Base-by-base conservation (phyloP, 2,888 invertebrate genomes). In the Diarsia dahlii region DNA sequence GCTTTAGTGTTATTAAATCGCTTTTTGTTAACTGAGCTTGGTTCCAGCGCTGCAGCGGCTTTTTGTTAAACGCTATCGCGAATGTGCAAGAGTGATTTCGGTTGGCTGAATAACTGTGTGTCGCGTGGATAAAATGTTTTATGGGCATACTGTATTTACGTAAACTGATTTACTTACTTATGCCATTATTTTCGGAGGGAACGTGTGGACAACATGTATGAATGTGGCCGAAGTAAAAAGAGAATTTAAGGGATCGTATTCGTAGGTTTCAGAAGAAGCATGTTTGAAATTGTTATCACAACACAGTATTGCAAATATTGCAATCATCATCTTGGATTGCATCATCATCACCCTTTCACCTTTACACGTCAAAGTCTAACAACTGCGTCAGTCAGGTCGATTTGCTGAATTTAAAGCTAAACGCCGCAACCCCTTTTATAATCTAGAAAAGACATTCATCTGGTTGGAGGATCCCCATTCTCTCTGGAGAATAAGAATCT, bases 1-100 rank as follows among this genome's bases (percentile, higher is more conserved):
- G 64, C 69, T 84, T 72, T 75, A 82, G 72, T 65, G 58, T 73
- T 84, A 85, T 78, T 84, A 78, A 82, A 75, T 85, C 82, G 70
- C 70, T 81, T 85, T 78, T 78, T 82, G 82, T 78, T 75, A 74
- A 74, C 81, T 63, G 60, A 81, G 46, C 75, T 69, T 39, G 34
- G 70, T 79, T 83, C 4, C 70, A 81, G 65, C 72, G 76, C 60
- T 70, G 56, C 66, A 70, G 60, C 71, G 20, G 74, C 48, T 72
- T 78, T 83, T 84, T 85, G 77, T 65, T 45, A 6, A 48, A 34
- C 50, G 77, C 34, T 83, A 85, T 83, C 85, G 68, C 58, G 66
- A 71, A 62, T 66, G 77, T 58, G 65, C 82, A 74, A 80, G 60
- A 80, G 60, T 84, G 82, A 69, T 76, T 82, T 77, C 65, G 65